Evolutionary conservation across 92 coral and sea anemone genomes (phyloP).

Genomic region (Blastomussa wellsi): DNA sequence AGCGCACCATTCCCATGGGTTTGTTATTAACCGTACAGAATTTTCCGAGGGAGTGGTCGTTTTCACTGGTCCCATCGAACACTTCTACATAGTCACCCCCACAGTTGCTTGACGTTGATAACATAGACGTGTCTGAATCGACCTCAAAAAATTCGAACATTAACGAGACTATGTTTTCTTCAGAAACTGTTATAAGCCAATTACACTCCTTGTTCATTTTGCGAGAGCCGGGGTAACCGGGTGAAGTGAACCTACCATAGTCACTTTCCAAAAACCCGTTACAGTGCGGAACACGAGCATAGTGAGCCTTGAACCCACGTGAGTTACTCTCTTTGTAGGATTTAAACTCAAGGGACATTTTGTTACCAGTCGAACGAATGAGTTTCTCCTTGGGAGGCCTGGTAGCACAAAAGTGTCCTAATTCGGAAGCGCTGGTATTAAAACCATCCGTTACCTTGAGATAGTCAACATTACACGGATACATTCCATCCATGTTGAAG

Average conservation of each 20-base stretch:
- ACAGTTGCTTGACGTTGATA: conserved; percentile 47
- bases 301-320: conserved; percentile 56
- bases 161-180: conserved; percentile 59
- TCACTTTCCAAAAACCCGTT: conserved; percentile 58
- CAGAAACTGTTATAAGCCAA: conserved; percentile 75
- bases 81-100: conserved; percentile 59
- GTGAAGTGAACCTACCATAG: conserved; percentile 73
- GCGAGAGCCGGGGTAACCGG: conserved; percentile 60
- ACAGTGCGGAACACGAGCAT: conserved; percentile 70
- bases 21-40: conserved; percentile 57
- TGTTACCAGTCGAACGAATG: conserved; percentile 68
- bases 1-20: conserved; percentile 37
- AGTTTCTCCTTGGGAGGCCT: conserved; percentile 42
- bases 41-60: conserved; percentile 51
- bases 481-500: conserved; percentile 58
- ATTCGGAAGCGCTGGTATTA: conserved; percentile 49
- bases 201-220: conserved; percentile 54
- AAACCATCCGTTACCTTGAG: conserved; percentile 73
- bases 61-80: conserved; percentile 55
- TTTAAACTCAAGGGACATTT: conserved; percentile 64
- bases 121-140: neutral
- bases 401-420: conserved; percentile 74
- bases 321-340: conserved; percentile 56
- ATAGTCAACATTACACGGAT: conserved; percentile 68
- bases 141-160: conserved; percentile 70